These are phyloP conservation scores for Propithecus coquereli DNA, from an alignment of 2,113 vertebrate genomes.

Conservation along the genomic window DNA sequence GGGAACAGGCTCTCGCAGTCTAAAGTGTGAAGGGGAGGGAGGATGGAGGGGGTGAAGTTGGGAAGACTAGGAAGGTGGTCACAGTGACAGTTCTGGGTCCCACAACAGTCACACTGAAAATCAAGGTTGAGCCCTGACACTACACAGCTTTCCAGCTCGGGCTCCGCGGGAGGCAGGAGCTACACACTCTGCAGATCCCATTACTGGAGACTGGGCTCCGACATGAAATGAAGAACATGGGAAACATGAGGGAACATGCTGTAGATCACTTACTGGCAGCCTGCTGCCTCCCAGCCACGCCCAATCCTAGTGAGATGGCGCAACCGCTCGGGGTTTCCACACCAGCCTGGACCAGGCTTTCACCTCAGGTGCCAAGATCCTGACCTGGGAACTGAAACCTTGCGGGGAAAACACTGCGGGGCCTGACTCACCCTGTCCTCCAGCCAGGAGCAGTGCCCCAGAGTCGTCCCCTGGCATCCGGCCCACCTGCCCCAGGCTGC, in stretches of 20 bases:
- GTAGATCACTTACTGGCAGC: constrained; percentile 83
- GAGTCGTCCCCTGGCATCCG: not conserved
- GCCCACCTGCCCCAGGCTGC: not conserved
- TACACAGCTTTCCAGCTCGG: not conserved
- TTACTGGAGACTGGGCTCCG: constrained; percentile 76
- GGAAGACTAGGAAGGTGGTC: not conserved
- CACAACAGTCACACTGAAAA: not conserved
- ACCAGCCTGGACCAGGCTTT: constrained; percentile 76
- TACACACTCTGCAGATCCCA: constrained; percentile 74
- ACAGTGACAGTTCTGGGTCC: not conserved
- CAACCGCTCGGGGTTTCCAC: constrained; percentile 78
- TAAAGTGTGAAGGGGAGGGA: not conserved
- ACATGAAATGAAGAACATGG: constrained; percentile 81
- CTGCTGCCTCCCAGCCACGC: constrained; percentile 77
- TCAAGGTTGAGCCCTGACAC: not conserved
- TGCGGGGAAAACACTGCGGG: not conserved
- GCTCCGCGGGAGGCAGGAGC: not conserved
- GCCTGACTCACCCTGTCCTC: constrained; percentile 8
- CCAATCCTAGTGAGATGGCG: constrained; percentile 21
- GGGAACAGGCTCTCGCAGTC: not conserved
- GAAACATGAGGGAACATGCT: constrained; percentile 80
- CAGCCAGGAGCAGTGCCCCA: not conserved
- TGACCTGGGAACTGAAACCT: constrained; percentile 73
- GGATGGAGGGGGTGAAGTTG: no score
- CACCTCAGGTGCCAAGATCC: constrained; percentile 72